These are phyloP conservation scores for Chaetodon trifascialis DNA, from an alignment of 2,113 vertebrate species.

Conservation along the genomic window DNA sequence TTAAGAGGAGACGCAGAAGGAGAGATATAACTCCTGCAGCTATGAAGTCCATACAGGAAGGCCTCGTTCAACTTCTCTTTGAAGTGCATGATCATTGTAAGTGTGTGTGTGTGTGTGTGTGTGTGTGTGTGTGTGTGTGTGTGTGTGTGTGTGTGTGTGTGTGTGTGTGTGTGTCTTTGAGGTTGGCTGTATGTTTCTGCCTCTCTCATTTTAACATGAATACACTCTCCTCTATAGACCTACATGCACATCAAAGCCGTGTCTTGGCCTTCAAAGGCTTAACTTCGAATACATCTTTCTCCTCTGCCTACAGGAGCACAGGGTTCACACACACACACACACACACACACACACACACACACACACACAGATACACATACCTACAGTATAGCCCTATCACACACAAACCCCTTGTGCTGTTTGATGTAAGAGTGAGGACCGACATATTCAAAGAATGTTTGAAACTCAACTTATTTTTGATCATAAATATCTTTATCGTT, in stretches of 20 bases:
- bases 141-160: slow-evolving; percentile 52
- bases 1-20: slow-evolving; percentile 12
- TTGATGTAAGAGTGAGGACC: background rate
- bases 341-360: slow-evolving; percentile 43
- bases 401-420: background rate
- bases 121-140: slow-evolving; percentile 49
- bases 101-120: slow-evolving; percentile 57
- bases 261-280: slow-evolving; percentile 81
- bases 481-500: background rate
- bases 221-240: slow-evolving; percentile 77
- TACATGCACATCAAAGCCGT: slow-evolving; percentile 84
- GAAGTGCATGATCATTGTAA: slow-evolving; percentile 74
- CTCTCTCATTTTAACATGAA: slow-evolving; percentile 87
- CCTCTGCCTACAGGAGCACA: slow-evolving; percentile 49
- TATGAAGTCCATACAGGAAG: slow-evolving; percentile 76
- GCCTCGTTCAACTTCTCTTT: slow-evolving; percentile 77
- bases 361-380: slow-evolving; percentile 21
- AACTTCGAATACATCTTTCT: slow-evolving; percentile 67
- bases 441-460: background rate
- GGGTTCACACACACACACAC: slow-evolving; percentile 42
- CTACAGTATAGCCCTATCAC: background rate
- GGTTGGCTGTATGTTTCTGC: slow-evolving; percentile 79
- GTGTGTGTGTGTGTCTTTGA: slow-evolving; percentile 65
- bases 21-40: slow-evolving; percentile 70
- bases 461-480: background rate